Base-by-base conservation (phyloP, 2,888 invertebrate genomes). In the Microchrysa polita region DNA sequence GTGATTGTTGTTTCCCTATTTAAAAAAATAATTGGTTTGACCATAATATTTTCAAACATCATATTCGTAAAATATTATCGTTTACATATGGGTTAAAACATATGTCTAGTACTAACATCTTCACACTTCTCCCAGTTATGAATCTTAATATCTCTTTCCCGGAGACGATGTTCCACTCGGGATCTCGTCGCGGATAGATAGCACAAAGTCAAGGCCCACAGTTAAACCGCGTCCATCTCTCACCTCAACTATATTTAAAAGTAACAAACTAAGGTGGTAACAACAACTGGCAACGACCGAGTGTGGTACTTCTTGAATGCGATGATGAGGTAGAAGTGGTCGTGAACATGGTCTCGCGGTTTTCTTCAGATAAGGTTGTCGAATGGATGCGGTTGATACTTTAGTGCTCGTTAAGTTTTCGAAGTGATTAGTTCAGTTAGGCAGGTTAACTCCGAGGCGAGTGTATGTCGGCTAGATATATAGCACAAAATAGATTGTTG, bases 391-490 rank as follows among this genome's bases (percentile, higher is more conserved):
- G 60, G 44, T 44, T 60, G 72, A 44, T 72, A 60, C 27, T 72
- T 72, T 57, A 72, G 72, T 72, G 48, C 60, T 72, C 60, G 44
- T 72, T 59, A 72, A 72, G 60, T 60, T 34, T 60, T 72, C 60
- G 72, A 72, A 72, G 72, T 72, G 72, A 60, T 72, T 72, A 72
- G 72, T 72, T 42, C 34, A 57, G 42, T 55, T n/a, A 69, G 69
- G 16, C 34, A 53, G 22, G 42, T 40, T 34, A 40, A 40, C 69
- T 67, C 40, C 55, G 57, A 55, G 34, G 16, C 57, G n/a, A n/a
- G 18, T 65, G 48, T 42, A 20, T n/a, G 34, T n/a, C 61, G 40
- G 20, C 23, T 14, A 22, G 23, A 23, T 59, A 7, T n/a, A n/a
- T 23, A 20, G 27, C 5, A 23, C 14, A 55, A 52, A 34, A 69